Evolutionary conservation across 2,888 invertebrate genomes (phyloP), one percentile per base, ranked within the genome.

Genomic region (Creontiades dilutus): DNA sequence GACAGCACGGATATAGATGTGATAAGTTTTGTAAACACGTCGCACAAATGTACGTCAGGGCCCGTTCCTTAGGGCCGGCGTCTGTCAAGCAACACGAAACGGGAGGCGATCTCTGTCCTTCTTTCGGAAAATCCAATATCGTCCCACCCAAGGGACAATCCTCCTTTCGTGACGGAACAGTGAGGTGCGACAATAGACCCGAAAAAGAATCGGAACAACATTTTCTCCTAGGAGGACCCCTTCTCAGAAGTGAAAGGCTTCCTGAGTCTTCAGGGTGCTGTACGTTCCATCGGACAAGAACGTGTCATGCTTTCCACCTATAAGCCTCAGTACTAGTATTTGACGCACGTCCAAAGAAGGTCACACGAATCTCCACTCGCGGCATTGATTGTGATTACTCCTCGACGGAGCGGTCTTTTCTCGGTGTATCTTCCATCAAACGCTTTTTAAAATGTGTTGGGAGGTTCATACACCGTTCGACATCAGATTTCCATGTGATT

Each of bases 281-380:
- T 68, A 68, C 68, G 68, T 68, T 68, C 11, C 13, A 23, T 68
- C 23, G 68, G 19, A 68, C 23, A 68, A 68, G 68, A 68, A 68
- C 68, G 68, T 68, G 68, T 68, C 68, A 68, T 68, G 68, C 68
- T 68, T 68, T 68, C 68, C 68, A 68, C 68, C 23, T 68, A 23
- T 68, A 23, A 23, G 23, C 12, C 68, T 11, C 23, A 23, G 68
- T 23, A 68, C 23, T 68, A 23, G 68, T 23, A 68, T 68, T 68
- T 68, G 68, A 68, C 68, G 68, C 68, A 23, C 68, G 23, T 5
- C 9, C 0, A 27, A 68, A 68, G 19, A 68, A 68, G 68, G 68
- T 23, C 68, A 23, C 68, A 68, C 68, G 68, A 23, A 68, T 68
- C 19, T 23, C 27, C 23, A 23, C 19, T 23, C 11, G 23, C 2